phyloP scores from a whole-genome alignment of 2,888 invertebrate species.

The Orchesellides sinensis region DNA sequence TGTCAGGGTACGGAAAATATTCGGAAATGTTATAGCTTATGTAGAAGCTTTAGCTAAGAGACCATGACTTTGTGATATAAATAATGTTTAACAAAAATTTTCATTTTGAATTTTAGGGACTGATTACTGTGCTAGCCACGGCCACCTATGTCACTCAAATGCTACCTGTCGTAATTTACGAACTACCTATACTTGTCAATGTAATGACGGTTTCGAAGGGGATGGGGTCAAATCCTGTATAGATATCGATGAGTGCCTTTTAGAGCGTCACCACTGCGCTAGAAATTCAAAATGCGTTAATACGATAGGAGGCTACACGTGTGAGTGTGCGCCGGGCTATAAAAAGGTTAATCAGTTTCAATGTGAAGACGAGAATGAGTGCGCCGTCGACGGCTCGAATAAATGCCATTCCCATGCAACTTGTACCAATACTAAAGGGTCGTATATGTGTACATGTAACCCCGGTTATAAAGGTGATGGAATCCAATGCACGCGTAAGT shows the following conservation, averaged over 20 bases:
- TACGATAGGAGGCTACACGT: conserved; percentile 88
- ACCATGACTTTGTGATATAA: too few species aligned
- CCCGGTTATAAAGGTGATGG: conserved; percentile 88
- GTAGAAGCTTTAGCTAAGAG: too few species aligned
- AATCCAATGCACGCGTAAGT: conserved; percentile 87
- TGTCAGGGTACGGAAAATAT: conserved; percentile 86
- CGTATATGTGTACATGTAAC: conserved; percentile 86
- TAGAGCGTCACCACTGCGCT: conserved; percentile 90
- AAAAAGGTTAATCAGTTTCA: conserved; percentile 84
- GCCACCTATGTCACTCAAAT: conserved; percentile 92
- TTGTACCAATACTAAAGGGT: conserved; percentile 89
- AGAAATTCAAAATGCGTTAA: conserved; percentile 90
- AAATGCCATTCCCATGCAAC: conserved; percentile 86
- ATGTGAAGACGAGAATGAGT: conserved; percentile 87
- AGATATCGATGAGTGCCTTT: conserved; percentile 92
- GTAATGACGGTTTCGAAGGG: conserved; percentile 92
- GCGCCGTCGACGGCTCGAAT: conserved; percentile 82
- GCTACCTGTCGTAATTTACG: conserved; percentile 94
- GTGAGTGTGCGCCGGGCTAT: conserved; percentile 90
- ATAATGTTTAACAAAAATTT: too few species aligned
- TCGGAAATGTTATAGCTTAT: too few species aligned
- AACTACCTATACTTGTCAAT: conserved; percentile 93
- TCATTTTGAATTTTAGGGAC: conserved; percentile 84
- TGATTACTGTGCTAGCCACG: conserved; percentile 90
- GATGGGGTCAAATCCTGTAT: conserved; percentile 84